Base-by-base conservation (phyloP, 2,797 vertebrate species). In the Toxotes lorentzi region DNA sequence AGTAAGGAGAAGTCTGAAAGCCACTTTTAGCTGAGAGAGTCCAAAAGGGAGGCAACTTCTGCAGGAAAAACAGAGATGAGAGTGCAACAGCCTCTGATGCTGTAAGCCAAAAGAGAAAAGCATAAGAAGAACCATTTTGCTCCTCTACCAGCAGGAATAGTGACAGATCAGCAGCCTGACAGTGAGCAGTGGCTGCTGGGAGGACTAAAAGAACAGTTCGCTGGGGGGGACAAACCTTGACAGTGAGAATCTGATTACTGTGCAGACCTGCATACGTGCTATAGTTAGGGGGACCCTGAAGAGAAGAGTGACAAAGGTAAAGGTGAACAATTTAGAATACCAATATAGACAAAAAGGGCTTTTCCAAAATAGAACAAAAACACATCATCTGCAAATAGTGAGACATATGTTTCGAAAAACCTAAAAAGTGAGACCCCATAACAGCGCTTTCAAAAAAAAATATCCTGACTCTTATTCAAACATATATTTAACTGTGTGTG, bases 191-290 rank as follows among this genome's bases (percentile, higher is more conserved):
- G 76, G 67, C 86, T 71, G 84, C 70, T 68, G 61, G 76, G 78
- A 88, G 78, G 54, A 27, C 21, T 10, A 27, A 14, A 24, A 43
- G 38, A 38, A 14, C 12, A 58, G 76, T 58, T 81, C 13, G 48
- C 66, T 76, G 38, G 16, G 67, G 70, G 81, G 77, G 76, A 96
- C 95, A 94, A 95, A 96, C 95, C 94, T 96, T 95, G 78, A 95
- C 91, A 43, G 95, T 91, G 85, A 94, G 92, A 94, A 96, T 96
- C 91, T 96, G 95, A 94, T 96, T 96, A 95, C 94, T 96, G 89
- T 94, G 93, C 61, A 95, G 94, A 86, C 92, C 89, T 86, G 94
- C 94, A 53, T 88, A 93, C 75, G 90, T 79, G 89, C 70, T 79
- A 74, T 92, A 90, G 82, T 89, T 89, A 80, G 94, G 90, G 70